Percentiles rank a stretch among this genome's conserved stretches.
Evolutionary conservation across 2,888 invertebrate genomes (phyloP).

Genomic region (Acronicta alni): DNA sequence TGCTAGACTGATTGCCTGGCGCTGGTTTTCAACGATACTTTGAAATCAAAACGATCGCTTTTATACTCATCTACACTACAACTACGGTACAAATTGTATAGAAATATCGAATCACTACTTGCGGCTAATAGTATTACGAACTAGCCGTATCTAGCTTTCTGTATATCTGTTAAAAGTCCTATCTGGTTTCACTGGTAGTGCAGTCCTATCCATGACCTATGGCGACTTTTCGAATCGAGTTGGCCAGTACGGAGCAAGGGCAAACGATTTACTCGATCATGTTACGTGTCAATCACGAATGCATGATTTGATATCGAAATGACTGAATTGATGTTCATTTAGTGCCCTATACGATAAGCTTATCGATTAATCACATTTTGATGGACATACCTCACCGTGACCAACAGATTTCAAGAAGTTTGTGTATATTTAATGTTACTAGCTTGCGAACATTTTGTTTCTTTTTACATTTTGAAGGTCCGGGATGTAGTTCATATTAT

Average conservation of each 20-base stretch:
- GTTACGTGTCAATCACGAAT: conserved; percentile 13
- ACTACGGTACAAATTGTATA: too few species aligned
- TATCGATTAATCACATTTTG: conserved; percentile 6
- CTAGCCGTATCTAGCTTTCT: not conserved
- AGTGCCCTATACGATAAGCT: conserved; percentile 8
- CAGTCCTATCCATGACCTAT: conserved; percentile 29
- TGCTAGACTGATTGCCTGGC: too few species aligned
- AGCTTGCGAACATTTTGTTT: too few species aligned
- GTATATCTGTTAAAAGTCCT: conserved; percentile 1
- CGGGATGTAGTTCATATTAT: too few species aligned
- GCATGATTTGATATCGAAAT: conserved; percentile 16
- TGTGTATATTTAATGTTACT: too few species aligned
- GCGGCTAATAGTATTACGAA: not conserved
- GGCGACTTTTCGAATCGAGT: conserved; percentile 11
- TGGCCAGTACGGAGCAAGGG: conserved; percentile 3
- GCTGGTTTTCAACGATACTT: too few species aligned
- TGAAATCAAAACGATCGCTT: too few species aligned
- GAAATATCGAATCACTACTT: too few species aligned
- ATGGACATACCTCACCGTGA: not conserved
- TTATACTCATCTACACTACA: too few species aligned
- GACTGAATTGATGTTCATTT: conserved; percentile 15
- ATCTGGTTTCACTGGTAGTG: conserved; percentile 22
- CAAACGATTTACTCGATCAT: conserved; percentile 7
- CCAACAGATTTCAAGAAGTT: not conserved
- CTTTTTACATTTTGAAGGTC: too few species aligned